phyloP scores from a whole-genome alignment of 1,140 invertebrate genomes.

The Procambarus virginalis region DNA sequence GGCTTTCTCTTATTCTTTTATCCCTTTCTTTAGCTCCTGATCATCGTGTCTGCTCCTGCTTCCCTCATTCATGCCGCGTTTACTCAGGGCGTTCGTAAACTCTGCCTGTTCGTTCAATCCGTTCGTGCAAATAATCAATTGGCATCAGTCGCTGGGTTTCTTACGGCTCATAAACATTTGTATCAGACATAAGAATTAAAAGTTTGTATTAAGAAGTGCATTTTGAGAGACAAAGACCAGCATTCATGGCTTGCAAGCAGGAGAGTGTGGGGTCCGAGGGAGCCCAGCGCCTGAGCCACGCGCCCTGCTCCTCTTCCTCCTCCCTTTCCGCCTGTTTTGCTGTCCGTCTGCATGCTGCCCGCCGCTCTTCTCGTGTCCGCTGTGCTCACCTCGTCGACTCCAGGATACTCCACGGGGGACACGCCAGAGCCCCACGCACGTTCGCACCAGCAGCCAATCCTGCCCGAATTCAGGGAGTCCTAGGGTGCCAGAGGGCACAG shows the following conservation, averaged over 20 bases:
- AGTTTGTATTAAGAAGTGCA: too few relatives aligned
- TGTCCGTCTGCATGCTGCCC: slow-evolving; percentile 64
- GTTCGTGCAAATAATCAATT: slow-evolving; percentile 17
- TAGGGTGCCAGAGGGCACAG: too few relatives aligned
- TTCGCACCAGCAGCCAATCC: slow-evolving; percentile 26
- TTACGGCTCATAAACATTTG: not conserved
- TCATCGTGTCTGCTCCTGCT: slow-evolving; percentile 51
- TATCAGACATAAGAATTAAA: too few relatives aligned
- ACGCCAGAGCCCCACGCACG: slow-evolving; percentile 34
- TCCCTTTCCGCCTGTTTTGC: slow-evolving; percentile 41
- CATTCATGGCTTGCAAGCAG: too few relatives aligned
- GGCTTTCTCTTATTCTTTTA: not conserved
- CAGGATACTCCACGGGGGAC: slow-evolving; percentile 32
- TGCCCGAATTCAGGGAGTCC: too few relatives aligned
- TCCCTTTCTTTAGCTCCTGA: not conserved
- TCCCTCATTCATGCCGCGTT: slow-evolving; percentile 46
- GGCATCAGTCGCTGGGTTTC: slow-evolving; percentile 13
- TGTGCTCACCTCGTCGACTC: slow-evolving; percentile 52
- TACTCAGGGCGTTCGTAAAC: slow-evolving; percentile 35
- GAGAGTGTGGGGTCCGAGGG: not conserved
- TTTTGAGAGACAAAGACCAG: too few relatives aligned
- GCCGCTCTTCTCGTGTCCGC: slow-evolving; percentile 55
- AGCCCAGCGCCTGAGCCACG: slow-evolving; percentile 34
- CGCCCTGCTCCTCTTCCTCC: slow-evolving; percentile 7
- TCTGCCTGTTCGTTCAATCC: slow-evolving; percentile 52